phyloP scores from a whole-genome alignment of 2,113 vertebrate species.

The Scytalopus superciliaris region DNA sequence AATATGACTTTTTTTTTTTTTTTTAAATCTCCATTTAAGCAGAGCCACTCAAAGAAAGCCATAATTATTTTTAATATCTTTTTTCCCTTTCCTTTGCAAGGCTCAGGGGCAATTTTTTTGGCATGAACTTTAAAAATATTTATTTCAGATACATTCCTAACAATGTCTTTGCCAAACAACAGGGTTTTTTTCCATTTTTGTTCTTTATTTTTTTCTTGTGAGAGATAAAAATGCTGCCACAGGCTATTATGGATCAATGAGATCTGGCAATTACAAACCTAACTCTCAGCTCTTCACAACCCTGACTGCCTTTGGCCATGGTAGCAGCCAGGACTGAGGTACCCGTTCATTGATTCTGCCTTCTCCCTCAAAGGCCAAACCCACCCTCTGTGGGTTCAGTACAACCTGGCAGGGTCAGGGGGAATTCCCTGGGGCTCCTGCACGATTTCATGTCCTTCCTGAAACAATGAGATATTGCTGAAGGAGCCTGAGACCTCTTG shows the following conservation, averaged over 20 bases:
- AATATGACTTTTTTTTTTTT: conserved; percentile 37
- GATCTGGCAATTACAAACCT: neutral
- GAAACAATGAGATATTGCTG: neutral
- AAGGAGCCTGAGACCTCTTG: neutral
- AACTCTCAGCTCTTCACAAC: neutral
- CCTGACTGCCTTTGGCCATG: neutral
- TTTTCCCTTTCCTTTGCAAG: neutral
- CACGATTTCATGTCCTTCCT: neutral
- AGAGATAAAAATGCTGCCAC: neutral
- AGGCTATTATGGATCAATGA: neutral
- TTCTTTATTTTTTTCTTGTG: neutral
- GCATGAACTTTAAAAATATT: neutral
- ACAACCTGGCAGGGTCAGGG: too few relatives aligned
- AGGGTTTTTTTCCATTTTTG: neutral
- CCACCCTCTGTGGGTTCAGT: neutral
- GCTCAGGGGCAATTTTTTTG: neutral
- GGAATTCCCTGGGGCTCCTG: neutral
- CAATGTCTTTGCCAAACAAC: neutral
- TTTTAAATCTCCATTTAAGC: conserved; percentile 46
- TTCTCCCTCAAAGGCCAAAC: neutral
- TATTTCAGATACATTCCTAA: neutral
- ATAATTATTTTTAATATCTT: conserved; percentile 57
- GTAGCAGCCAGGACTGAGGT: neutral
- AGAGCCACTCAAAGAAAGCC: conserved; percentile 46
- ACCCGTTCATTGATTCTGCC: neutral